A percentile compares a stretch with the other conserved stretches of the same genome.
phyloP scores from a whole-genome alignment of 1,140 invertebrate species.

The Dysdera silvatica region DNA sequence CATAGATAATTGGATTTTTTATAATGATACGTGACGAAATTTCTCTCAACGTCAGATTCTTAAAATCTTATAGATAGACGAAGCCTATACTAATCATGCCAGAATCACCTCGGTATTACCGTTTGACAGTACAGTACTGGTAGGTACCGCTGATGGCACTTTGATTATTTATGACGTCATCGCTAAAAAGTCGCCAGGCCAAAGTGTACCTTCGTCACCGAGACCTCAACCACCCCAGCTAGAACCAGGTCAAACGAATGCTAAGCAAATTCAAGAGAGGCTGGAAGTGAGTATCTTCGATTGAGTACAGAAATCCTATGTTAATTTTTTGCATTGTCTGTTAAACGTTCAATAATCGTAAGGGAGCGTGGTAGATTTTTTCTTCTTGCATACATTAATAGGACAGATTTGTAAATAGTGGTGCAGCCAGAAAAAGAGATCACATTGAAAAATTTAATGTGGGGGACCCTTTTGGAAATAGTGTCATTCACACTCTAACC shows the following conservation, averaged over 20 bases:
- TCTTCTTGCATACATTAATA: background rate
- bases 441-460: too few species aligned
- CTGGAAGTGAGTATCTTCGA: conserved; percentile 1
- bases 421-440: too few species aligned
- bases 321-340: too few species aligned
- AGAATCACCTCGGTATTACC: conserved; percentile 46
- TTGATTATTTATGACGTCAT: conserved; percentile 38
- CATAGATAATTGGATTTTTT: too few species aligned
- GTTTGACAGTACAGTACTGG: conserved; percentile 44
- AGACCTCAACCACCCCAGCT: background rate
- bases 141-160: conserved; percentile 51
- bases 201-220: conserved; percentile 8
- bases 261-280: conserved; percentile 27
- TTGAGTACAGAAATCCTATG: background rate
- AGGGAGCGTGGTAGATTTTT: background rate
- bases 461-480: too few species aligned
- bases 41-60: too few species aligned
- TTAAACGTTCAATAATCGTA: too few species aligned
- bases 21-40: too few species aligned
- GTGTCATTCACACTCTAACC: too few species aligned
- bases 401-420: background rate
- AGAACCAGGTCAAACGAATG: conserved; percentile 17
- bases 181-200: conserved; percentile 15
- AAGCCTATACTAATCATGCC: conserved; percentile 40
- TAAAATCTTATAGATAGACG: conserved; percentile 38